Evolutionary conservation across 2,797 vertebrate species (phyloP).

Genomic region (Lacerta viridis): DNA sequence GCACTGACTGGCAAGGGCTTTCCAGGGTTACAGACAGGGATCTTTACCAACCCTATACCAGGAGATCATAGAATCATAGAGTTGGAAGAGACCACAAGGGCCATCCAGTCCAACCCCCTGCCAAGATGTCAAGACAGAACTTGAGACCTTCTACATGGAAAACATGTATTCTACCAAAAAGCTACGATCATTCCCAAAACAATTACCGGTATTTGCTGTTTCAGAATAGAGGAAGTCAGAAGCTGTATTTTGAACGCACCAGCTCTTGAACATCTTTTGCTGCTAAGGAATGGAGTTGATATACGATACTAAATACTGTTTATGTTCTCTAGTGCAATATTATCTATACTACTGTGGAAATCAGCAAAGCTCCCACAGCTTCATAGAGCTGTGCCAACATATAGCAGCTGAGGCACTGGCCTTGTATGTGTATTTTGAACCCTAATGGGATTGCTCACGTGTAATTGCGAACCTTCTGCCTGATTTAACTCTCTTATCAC

Average conservation of each 20-base stretch:
- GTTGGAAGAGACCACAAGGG: no score
- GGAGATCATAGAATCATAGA: no score
- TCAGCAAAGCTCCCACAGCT: not conserved
- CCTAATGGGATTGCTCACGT: conserved; percentile 12
- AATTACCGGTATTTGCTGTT: no score
- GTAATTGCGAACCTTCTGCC: not conserved
- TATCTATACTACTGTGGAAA: not conserved
- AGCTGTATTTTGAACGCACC: not conserved
- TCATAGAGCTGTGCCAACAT: conserved; percentile 7
- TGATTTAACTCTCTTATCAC: not conserved
- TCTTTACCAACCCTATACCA: no score
- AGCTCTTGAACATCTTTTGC: not conserved
- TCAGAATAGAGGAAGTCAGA: not conserved
- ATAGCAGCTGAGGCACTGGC: not conserved
- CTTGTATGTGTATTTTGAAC: not conserved
- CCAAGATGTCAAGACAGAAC: no score
- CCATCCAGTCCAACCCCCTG: no score
- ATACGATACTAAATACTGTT: not conserved
- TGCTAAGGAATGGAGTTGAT: not conserved
- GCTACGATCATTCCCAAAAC: not conserved
- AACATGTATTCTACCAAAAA: no score
- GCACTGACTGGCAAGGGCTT: no score
- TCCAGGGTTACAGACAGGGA: no score
- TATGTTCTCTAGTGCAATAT: not conserved
- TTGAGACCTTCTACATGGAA: no score